phyloP scores from a whole-genome alignment of 2,113 vertebrate genomes.

The Ploceus nigricollis region DNA sequence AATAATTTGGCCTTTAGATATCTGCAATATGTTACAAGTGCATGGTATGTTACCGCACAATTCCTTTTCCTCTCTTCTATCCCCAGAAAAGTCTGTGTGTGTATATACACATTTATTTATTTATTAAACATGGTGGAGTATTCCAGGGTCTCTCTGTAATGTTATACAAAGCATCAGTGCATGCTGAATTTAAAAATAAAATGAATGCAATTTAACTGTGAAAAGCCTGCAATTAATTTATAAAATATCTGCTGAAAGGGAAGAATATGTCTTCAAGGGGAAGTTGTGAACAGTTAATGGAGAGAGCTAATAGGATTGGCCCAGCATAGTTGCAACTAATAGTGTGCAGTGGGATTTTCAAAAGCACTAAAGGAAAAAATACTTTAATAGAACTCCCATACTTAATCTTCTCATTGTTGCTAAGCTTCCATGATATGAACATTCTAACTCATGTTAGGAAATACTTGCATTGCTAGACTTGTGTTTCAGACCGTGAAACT shows the following conservation, averaged over 20 bases:
- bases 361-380: constrained; percentile 13
- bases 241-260: neutral
- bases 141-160: neutral
- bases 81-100: neutral
- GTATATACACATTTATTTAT: neutral
- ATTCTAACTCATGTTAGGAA: neutral
- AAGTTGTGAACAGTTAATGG: neutral
- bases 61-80: neutral
- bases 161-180: neutral
- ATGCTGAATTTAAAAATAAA: neutral
- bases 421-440: constrained; percentile 1
- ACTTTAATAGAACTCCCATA: neutral
- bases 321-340: neutral
- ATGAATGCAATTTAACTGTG: neutral
- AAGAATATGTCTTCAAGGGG: neutral
- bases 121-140: neutral
- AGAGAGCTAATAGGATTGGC: constrained; percentile 6
- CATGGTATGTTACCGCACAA: neutral
- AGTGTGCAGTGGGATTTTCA: constrained; percentile 16
- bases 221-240: neutral
- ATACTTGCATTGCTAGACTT: neutral
- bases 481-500: neutral
- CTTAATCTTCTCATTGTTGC: constrained; percentile 27
- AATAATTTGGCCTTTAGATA: constrained; percentile 9
- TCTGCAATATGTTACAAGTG: neutral